Percentiles rank a stretch among this genome's conserved stretches.
Conservation (phyloP, 2,888 invertebrate genomes). For the Folsomia manolachei region DNA sequence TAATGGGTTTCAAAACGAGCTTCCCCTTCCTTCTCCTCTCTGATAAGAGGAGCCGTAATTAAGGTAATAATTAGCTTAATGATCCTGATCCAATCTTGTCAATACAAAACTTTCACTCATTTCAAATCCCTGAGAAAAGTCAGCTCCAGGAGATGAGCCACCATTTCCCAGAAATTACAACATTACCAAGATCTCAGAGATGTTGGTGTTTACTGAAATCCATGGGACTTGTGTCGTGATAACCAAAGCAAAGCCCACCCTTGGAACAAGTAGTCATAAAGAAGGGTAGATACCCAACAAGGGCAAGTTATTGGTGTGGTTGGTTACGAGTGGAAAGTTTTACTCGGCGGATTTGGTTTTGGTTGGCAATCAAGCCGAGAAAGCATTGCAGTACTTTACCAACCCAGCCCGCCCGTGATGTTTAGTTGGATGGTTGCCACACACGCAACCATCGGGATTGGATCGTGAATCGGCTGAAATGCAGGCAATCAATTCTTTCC, state of each 20-base stretch:
- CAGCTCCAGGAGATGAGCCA: not conserved
- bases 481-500: not conserved
- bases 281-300: no score
- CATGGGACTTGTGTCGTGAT: no score
- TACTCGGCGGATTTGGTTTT: no score
- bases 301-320: no score
- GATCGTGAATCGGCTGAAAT: not conserved
- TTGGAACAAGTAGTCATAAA: not conserved
- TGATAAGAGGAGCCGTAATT: conserved; percentile 46
- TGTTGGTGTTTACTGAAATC: no score
- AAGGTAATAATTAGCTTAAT: conserved; percentile 49
- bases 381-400: not conserved
- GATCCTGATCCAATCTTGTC: conserved; percentile 28
- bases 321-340: not conserved
- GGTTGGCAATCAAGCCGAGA: not conserved
- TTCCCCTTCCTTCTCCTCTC: conserved; percentile 36
- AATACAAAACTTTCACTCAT: conserved; percentile 6
- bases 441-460: not conserved
- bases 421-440: not conserved
- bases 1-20: conserved; percentile 50
- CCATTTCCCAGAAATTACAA: not conserved
- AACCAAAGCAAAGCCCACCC: not conserved
- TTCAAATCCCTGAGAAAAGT: not conserved
- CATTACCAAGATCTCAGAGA: no score
- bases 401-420: not conserved